Evolutionary conservation across 2,113 vertebrate species (phyloP).

Genomic region (Solea senegalensis): DNA sequence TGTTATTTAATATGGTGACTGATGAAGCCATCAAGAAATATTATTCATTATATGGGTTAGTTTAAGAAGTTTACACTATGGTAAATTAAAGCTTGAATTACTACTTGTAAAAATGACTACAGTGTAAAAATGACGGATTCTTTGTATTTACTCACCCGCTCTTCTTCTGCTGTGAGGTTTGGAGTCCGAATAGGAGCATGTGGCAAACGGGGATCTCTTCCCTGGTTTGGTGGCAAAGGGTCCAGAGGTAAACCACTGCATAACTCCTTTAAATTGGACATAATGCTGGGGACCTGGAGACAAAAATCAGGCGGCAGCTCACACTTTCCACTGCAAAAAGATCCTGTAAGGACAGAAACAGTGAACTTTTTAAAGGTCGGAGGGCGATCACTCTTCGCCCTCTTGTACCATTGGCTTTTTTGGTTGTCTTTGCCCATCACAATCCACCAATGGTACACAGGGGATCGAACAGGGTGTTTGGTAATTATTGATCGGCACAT

Average conservation of each 20-base stretch:
- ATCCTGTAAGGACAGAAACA: neutral
- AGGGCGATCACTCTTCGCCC: slow-evolving; percentile 23
- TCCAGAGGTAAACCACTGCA: slow-evolving; percentile 88
- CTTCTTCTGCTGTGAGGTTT: slow-evolving; percentile 83
- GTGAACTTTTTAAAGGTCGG: neutral
- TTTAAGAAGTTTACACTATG: no score
- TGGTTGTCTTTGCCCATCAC: slow-evolving; percentile 20
- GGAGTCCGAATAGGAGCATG: slow-evolving; percentile 90
- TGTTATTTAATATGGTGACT: no score
- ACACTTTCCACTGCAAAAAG: neutral
- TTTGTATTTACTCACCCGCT: slow-evolving; percentile 85
- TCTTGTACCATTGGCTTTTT: slow-evolving; percentile 64
- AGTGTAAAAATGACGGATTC: neutral
- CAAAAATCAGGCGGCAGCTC: slow-evolving; percentile 11
- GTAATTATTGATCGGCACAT: slow-evolving; percentile 77
- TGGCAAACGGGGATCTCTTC: slow-evolving; percentile 83
- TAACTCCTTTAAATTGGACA: slow-evolving; percentile 86
- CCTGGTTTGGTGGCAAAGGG: slow-evolving; percentile 87
- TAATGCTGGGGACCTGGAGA: slow-evolving; percentile 49
- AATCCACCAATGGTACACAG: slow-evolving; percentile 62
- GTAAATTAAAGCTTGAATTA: neutral
- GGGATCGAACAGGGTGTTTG: slow-evolving; percentile 31
- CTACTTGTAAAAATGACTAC: neutral
- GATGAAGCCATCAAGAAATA: no score
- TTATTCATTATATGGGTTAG: no score